These are phyloP conservation scores for Drosophila melanogaster DNA, from an alignment of 1,140 invertebrate species.

Conservation along the genomic window DNA sequence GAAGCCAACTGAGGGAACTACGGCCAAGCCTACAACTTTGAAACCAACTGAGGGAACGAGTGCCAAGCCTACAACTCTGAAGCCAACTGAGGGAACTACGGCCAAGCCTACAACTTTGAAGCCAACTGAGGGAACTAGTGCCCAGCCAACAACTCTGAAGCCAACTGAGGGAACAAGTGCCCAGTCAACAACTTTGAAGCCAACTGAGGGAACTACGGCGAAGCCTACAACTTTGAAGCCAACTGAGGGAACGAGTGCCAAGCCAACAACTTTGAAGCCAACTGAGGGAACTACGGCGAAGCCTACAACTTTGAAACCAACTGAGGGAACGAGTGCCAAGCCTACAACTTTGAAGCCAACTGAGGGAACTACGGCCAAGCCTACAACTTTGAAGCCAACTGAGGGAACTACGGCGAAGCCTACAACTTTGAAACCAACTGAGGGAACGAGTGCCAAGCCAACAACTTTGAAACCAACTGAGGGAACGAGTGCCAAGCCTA, in stretches of 20 bases:
- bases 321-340: background rate
- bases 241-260: background rate
- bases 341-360: background rate
- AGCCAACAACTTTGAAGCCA: conserved; percentile 2
- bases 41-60: too few species aligned
- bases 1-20: too few species aligned
- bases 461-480: conserved; percentile 7
- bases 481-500: background rate
- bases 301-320: background rate
- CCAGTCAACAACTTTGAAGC: conserved; percentile 6
- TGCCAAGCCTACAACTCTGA: conserved; percentile 3
- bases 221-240: background rate
- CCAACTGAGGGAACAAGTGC: background rate
- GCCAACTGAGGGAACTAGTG: background rate
- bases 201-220: background rate
- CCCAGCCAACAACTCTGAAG: background rate
- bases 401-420: background rate
- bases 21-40: too few species aligned
- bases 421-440: conserved; percentile 1
- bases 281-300: background rate
- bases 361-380: background rate
- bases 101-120: background rate
- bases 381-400: background rate
- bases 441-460: background rate
- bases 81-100: conserved; percentile 5